Evolutionary conservation across 2,888 invertebrate species (phyloP), one percentile per base, ranked within the genome.

Genomic region (Prenolepis imparis): DNA sequence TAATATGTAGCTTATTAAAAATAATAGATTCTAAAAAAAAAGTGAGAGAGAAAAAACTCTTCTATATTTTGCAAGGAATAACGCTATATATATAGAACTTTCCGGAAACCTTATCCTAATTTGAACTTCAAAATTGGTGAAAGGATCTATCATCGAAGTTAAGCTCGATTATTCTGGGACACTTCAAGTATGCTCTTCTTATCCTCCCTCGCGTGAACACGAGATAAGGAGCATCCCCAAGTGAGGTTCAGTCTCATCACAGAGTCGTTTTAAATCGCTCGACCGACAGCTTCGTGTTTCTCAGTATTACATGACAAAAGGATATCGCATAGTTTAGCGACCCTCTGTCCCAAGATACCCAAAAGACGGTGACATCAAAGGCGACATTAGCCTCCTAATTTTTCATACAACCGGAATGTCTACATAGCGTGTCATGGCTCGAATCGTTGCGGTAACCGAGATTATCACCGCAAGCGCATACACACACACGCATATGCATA

Each of bases 241-340:
- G n/a, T 52, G 12, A 52, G 68, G 32, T 21, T 77, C 28, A 21
- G 59, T 12, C 28, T 66, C n/a, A 24, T 36, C 78, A 18, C 18
- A 32, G 12, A 32, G 44, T 80, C 72, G 1, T 80, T 80, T 70
- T 70, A 80, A 70, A 70, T 70, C 59, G 72, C 36, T 59, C 44
- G 70, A 21, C 32, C 44, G 59, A 36, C 41, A 39, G 78, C 36
- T 32, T 80, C 78, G 24, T 59, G 8, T 70, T 80, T 24, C 77
- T 39, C 44, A 44, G 72, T 80, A 24, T 80, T 36, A 59, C 48
- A 36, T 80, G 44, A 70, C 78, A 80, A 80, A 80, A 80, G 78
- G 36, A 21, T 70, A 77, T 77, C 55, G n/a, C n/a, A 28, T 55
- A 59, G 32, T 80, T 80, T 44, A 78, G 68, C 24, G 59, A 59